Evolutionary conservation across 2,888 invertebrate species (phyloP).

Genomic region (Tipula unca): DNA sequence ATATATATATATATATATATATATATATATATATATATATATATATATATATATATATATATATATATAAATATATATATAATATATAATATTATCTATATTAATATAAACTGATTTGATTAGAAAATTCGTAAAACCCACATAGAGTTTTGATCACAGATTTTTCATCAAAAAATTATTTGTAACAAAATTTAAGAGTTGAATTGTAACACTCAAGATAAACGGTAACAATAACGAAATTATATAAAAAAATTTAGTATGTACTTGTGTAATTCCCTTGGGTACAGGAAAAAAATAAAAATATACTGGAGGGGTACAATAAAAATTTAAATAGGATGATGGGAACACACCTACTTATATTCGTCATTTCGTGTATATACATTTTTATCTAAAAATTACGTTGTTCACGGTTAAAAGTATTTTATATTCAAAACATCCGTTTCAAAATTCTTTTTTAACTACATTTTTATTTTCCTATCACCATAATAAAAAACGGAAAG

Average conservation of each 20-base stretch:
- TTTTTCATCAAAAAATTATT: not conserved
- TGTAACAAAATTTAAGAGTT: not conserved
- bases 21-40: not conserved
- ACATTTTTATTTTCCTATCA: not conserved
- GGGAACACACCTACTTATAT: not conserved
- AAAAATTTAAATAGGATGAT: not conserved
- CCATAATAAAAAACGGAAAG: not conserved
- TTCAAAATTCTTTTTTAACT: not conserved
- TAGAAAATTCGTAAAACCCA: not conserved
- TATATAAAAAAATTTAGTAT: not conserved
- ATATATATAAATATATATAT: not conserved
- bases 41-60: not conserved
- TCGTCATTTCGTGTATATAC: not conserved
- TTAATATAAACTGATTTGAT: too few species aligned
- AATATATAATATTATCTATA: too few species aligned
- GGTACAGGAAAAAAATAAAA: not conserved
- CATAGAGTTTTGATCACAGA: not conserved
- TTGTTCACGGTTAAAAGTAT: not conserved
- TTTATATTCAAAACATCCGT: constrained; percentile 8
- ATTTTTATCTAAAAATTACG: not conserved
- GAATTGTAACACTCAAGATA: not conserved
- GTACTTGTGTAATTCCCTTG: not conserved
- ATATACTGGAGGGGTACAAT: not conserved
- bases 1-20: not conserved
- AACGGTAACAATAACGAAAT: not conserved